Conservation (phyloP, 2,113 vertebrate species). For the Oreochromis aureus region DNA sequence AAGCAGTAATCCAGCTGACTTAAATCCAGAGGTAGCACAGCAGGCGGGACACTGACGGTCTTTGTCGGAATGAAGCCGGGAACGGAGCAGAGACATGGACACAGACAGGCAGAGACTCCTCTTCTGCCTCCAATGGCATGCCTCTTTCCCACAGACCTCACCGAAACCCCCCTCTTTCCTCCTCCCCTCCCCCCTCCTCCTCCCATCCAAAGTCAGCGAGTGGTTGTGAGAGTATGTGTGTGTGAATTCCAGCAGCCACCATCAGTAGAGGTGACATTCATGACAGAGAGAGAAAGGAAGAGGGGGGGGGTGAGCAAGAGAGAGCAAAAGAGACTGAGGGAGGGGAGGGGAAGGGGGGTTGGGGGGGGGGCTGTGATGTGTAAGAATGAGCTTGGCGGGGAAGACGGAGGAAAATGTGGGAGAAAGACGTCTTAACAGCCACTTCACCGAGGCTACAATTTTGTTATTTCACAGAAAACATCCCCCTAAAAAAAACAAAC, state of each 20-base stretch:
- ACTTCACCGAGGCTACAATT: conserved; percentile 36
- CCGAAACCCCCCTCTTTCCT: conserved; percentile 19
- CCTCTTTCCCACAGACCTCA: conserved; percentile 68
- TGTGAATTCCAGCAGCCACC: conserved; percentile 72
- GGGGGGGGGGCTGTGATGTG: conserved; percentile 39
- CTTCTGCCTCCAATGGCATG: conserved; percentile 72
- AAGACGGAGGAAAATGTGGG: conserved; percentile 21
- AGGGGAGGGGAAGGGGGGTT: background rate
- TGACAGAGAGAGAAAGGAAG: conserved; percentile 33
- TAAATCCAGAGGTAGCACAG: conserved; percentile 68
- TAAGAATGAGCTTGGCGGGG: conserved; percentile 38
- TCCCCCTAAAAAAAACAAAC: background rate
- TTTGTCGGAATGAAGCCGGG: conserved; percentile 42
- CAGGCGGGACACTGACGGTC: conserved; percentile 44
- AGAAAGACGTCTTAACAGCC: conserved; percentile 27
- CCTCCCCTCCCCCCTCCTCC: conserved; percentile 36
- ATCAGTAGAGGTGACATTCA: conserved; percentile 81
- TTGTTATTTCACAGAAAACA: conserved; percentile 19
- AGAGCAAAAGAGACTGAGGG: background rate
- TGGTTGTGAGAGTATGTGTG: conserved; percentile 59
- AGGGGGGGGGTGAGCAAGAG: background rate
- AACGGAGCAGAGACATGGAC: conserved; percentile 66
- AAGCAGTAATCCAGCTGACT: conserved; percentile 63
- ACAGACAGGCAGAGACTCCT: conserved; percentile 63
- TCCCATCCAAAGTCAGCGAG: conserved; percentile 69